Base-by-base conservation (phyloP, 2,113 vertebrate genomes). In the Pyrgilauda ruficollis region DNA sequence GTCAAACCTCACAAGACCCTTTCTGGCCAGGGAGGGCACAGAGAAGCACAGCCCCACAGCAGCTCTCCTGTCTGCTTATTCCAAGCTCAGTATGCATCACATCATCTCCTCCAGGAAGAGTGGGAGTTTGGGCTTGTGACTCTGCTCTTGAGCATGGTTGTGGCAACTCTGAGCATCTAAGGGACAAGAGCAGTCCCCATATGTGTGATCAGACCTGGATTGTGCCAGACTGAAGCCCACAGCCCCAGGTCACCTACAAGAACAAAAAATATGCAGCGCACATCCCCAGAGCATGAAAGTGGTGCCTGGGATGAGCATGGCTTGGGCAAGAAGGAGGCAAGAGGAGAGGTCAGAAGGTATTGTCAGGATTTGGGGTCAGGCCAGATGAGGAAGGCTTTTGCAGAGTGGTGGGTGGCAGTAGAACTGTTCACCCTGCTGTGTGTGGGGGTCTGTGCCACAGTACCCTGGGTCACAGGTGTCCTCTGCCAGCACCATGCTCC, bases 341-440 rank as follows among this genome's bases (percentile, higher is more conserved):
- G 37, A 21, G 23, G 50, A 35, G 21, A 47, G 7, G 27, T 8
- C 4, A 6, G 37, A 49, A 72, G 21, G 4, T 7, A 13, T 28
- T 41, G 18, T 9, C 0, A 3, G 14, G 19, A 41, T 31, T 1
- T 37, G 35, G 46, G 11, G 15, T 30, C 41, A 1, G 1, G 49
- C 11, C 20, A 14, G 35, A 11, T 3, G 39, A 21, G 28, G 31
- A 55, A 15, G 13, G 31, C 12, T 24, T 19, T 14, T 20, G 26
- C 18, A 13, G 22, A 7, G 33, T 1, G 3, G 23, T 6, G 26
- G 47, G 11, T 35, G 27, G 33, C 49, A 7, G 31, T 2, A 24
- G 55, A 28, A n/a, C 35, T 0, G 0, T 7, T 30, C 13, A 16
- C 16, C 39, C 41, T 5, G 2, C 0, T 41, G 0, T 15, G 14